Conservation (phyloP, 2,113 vertebrate species). For the Raja brachyura region DNA sequence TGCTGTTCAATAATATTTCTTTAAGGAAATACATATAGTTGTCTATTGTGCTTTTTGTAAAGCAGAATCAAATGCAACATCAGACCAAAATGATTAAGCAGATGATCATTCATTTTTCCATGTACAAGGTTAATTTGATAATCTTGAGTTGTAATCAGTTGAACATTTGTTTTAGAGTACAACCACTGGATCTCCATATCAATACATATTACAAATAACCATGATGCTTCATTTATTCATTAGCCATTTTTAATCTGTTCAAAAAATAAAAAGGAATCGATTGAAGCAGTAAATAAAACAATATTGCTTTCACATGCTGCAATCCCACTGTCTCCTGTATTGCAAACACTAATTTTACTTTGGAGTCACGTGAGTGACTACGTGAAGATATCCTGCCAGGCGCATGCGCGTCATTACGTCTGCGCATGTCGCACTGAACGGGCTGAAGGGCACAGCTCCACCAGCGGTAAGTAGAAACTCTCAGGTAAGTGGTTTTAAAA, state of each 20-base stretch:
- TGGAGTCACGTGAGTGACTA: too few species aligned
- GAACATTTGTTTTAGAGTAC: background rate
- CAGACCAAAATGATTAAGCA: background rate
- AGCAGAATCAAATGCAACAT: background rate
- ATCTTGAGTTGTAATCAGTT: background rate
- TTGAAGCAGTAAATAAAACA: background rate
- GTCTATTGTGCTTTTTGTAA: background rate
- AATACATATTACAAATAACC: background rate
- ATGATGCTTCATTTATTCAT: background rate
- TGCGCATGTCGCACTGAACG: too few species aligned
- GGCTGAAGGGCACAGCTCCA: too few species aligned
- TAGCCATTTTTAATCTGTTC: background rate
- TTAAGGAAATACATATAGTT: background rate
- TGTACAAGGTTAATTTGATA: background rate
- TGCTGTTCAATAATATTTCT: background rate
- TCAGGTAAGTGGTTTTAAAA: too few species aligned
- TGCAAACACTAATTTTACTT: too few species aligned
- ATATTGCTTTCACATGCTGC: background rate
- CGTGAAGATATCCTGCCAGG: too few species aligned
- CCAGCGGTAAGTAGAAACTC: too few species aligned
- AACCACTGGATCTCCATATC: background rate
- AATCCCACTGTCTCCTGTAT: background rate
- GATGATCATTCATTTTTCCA: background rate
- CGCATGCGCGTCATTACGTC: too few species aligned
- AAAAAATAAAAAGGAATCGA: background rate